A percentile compares a stretch with the other conserved stretches of the same genome.
These are phyloP conservation scores for Garra rufa DNA, from an alignment of 2,113 vertebrate species.

Conservation along the genomic window DNA sequence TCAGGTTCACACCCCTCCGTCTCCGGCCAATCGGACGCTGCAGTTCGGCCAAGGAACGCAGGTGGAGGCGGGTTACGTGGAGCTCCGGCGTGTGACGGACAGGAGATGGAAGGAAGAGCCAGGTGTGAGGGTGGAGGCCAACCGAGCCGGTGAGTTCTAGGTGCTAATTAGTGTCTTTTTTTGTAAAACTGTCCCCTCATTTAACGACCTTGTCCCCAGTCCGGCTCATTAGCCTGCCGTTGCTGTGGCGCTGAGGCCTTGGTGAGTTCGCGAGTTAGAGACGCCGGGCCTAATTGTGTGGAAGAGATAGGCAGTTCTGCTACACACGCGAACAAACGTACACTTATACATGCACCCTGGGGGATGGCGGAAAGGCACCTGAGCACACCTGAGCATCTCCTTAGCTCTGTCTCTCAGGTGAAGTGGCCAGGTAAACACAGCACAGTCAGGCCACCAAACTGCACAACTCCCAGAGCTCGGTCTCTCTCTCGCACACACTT, in stretches of 20 bases:
- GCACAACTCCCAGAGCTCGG: slow-evolving; percentile 45
- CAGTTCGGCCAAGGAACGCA: background rate
- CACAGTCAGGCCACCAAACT: slow-evolving; percentile 53
- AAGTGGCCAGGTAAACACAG: slow-evolving; percentile 79
- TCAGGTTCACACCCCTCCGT: slow-evolving; percentile 67
- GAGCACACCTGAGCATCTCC: slow-evolving; percentile 71
- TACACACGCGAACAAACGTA: slow-evolving; percentile 37
- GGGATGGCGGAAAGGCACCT: slow-evolving; percentile 64
- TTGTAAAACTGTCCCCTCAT: slow-evolving; percentile 53
- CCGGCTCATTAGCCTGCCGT: slow-evolving; percentile 79
- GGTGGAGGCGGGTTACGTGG: slow-evolving; percentile 69
- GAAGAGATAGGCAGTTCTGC: slow-evolving; percentile 74
- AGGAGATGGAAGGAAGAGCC: slow-evolving; percentile 66
- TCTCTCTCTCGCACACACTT: background rate
- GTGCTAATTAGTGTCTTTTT: slow-evolving; percentile 74
- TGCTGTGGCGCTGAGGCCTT: slow-evolving; percentile 74
- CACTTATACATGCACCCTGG: slow-evolving; percentile 24
- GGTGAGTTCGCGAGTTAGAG: slow-evolving; percentile 71
- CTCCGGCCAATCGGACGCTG: slow-evolving; percentile 68
- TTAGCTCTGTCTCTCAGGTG: slow-evolving; percentile 77
- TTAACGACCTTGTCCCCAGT: slow-evolving; percentile 64
- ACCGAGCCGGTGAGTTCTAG: slow-evolving; percentile 74
- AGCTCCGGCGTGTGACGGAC: slow-evolving; percentile 68
- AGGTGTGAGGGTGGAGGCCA: slow-evolving; percentile 65
- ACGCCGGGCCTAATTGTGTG: slow-evolving; percentile 77